A percentile compares a stretch with the other conserved stretches of the same genome.
Conservation (phyloP, 1,140 invertebrate genomes). For the Oryzaephilus surinamensis region DNA sequence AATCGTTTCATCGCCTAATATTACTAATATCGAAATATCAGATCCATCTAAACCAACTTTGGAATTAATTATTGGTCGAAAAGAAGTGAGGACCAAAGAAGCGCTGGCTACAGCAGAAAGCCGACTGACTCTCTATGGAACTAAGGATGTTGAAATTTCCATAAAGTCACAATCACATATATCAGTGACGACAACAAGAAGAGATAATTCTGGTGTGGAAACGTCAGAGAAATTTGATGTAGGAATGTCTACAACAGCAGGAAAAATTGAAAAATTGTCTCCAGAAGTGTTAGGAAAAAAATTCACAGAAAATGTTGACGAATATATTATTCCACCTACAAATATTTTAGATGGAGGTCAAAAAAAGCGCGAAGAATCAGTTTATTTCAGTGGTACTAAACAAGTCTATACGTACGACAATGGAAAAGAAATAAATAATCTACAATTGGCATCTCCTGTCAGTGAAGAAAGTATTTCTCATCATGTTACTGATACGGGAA, state of each 20-base stretch:
- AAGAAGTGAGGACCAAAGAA: slow-evolving; percentile 41
- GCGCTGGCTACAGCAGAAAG: slow-evolving; percentile 41
- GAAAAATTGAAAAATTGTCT: slow-evolving; percentile 17
- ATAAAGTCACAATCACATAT: slow-evolving; percentile 43
- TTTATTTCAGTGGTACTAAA: slow-evolving; percentile 41
- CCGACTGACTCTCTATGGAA: slow-evolving; percentile 38
- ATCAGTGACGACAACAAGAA: slow-evolving; percentile 36
- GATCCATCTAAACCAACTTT: slow-evolving; percentile 31
- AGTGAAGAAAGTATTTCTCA: slow-evolving; percentile 43
- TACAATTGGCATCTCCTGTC: slow-evolving; percentile 32
- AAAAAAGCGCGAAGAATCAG: slow-evolving; percentile 39
- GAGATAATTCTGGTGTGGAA: slow-evolving; percentile 35
- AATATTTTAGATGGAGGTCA: slow-evolving; percentile 21
- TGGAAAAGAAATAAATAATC: slow-evolving; percentile 26
- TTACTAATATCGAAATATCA: too few relatives aligned
- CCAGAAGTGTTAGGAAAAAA: slow-evolving; percentile 5
- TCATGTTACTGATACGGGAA: slow-evolving; percentile 42
- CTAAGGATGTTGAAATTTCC: slow-evolving; percentile 41
- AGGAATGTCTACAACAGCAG: slow-evolving; percentile 33
- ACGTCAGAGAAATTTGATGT: slow-evolving; percentile 39
- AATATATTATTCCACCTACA: slow-evolving; percentile 33
- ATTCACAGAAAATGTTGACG: too few relatives aligned
- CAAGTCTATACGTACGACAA: slow-evolving; percentile 39
- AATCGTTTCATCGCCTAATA: slow-evolving; percentile 18
- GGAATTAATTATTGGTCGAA: slow-evolving; percentile 41